Base-by-base conservation (phyloP, 2,888 invertebrate genomes). In the Lordiphosa andalusiaca region DNA sequence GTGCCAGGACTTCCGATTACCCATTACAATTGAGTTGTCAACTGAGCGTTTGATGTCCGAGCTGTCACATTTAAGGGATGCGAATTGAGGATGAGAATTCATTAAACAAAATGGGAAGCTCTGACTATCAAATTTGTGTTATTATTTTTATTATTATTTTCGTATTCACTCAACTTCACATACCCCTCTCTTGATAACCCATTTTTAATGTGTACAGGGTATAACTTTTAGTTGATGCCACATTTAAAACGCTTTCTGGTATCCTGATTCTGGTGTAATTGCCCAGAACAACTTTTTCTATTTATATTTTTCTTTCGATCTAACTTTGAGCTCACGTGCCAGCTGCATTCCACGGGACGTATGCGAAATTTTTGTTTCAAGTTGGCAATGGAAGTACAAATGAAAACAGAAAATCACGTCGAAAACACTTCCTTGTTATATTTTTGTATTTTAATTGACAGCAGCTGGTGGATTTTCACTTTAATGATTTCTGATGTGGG, bases 231-330 rank as follows among this genome's bases (percentile, higher is more conserved):
- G 25, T 25, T 25, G 25, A 7, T 25, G 25, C 25, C 1, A 25
- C 25, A 25, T 7, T 7, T 25, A 25, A 6, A 25, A 25, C 7
- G 25, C 25, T 7, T 25, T 25, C 7, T 9, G 30, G 30, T 30
- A 30, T 30, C 9, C 30, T 30, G 30, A 9, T 9, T 46, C 53
- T 23, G 30, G 39, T 58, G 50, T 66, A 63, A 63, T 63, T 69
- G 50, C 65, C 57, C 51, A 52, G 44, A 37, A 52, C 50, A 65
- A 82, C 64, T 69, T 69, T 69, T 71, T 35, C 53, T 63, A 60
- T 75, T 76, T 76, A 61, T 72, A 57, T 83, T 72, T 83, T 50
- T 76, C 76, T 75, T 83, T 53, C 54, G 46, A 21, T 38, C 48
- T 58, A 75, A 69, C 73, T 72, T 71, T 50, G 25, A 41, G 54